Evolutionary conservation across 2,888 invertebrate species (phyloP).

Genomic region (Latrodectus hesperus): DNA sequence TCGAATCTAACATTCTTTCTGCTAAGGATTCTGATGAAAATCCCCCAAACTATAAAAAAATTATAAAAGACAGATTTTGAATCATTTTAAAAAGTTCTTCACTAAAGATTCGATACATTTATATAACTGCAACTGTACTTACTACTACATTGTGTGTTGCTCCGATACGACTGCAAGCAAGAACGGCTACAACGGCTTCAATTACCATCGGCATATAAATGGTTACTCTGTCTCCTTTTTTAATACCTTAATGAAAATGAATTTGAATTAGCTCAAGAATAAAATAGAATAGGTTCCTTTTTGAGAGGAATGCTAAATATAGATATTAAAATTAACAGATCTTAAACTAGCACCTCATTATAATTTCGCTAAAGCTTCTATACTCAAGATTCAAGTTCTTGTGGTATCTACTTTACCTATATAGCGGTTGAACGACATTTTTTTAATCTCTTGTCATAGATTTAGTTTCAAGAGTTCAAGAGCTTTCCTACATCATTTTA

Average conservation of each 20-base stretch:
- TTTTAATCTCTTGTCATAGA: too few relatives aligned
- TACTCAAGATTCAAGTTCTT: too few relatives aligned
- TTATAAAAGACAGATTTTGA: neutral
- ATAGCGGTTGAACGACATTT: too few relatives aligned
- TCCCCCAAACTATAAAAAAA: constrained; percentile 86
- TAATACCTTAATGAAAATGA: constrained; percentile 74
- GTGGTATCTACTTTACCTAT: too few relatives aligned
- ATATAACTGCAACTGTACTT: constrained; percentile 75
- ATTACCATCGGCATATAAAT: constrained; percentile 99
- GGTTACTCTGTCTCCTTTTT: constrained; percentile 92
- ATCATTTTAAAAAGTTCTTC: neutral
- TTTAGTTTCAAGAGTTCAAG: too few relatives aligned
- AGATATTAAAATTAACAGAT: too few relatives aligned
- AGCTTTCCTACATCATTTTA: too few relatives aligned
- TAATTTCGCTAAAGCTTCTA: too few relatives aligned
- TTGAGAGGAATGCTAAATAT: too few relatives aligned
- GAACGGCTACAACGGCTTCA: constrained; percentile 92
- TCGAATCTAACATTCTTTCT: constrained; percentile 92
- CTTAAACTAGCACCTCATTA: too few relatives aligned
- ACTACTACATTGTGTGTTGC: constrained; percentile 97
- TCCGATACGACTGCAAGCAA: constrained; percentile 96
- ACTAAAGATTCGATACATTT: constrained; percentile 30
- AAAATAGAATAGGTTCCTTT: too few relatives aligned
- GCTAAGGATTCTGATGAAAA: constrained; percentile 96
- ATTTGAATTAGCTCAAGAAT: too few relatives aligned